Percentiles rank a stretch among this genome's conserved stretches.
These are phyloP conservation scores for Characodon lateralis DNA, from an alignment of 2,797 vertebrate genomes.

Conservation along the genomic window DNA sequence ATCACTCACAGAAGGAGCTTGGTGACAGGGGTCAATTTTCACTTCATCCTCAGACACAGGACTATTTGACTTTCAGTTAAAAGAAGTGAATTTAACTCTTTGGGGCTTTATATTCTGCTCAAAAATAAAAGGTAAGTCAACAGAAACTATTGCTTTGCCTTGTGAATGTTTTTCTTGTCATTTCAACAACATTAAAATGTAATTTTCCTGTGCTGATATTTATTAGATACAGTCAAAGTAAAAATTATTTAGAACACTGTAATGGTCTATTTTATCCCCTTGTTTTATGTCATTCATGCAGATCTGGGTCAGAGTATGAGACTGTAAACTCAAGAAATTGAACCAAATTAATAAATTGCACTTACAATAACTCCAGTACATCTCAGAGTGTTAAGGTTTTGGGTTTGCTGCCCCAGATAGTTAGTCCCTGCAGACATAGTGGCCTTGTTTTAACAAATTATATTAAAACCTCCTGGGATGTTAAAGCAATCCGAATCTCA, in stretches of 20 bases:
- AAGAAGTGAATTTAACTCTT: constrained; percentile 11
- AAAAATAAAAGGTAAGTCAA: constrained; percentile 59
- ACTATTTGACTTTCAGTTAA: constrained; percentile 13
- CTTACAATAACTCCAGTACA: constrained; percentile 40
- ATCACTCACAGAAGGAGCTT: constrained; percentile 27
- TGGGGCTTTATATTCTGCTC: constrained; percentile 2
- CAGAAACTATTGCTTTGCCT: background rate
- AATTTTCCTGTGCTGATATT: background rate
- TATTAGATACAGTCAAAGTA: background rate
- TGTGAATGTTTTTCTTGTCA: background rate
- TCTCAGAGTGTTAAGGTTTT: constrained; percentile 44
- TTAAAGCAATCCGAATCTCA: constrained; percentile 13
- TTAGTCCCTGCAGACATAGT: constrained; percentile 56
- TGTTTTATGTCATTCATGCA: background rate
- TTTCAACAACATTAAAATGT: background rate
- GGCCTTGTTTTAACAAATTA: constrained; percentile 78
- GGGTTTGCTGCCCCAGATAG: constrained; percentile 66
- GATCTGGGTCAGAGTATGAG: background rate
- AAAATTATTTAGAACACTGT: background rate
- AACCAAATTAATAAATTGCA: constrained; percentile 12
- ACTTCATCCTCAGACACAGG: constrained; percentile 4
- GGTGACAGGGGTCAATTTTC: constrained; percentile 28
- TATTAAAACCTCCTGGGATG: constrained; percentile 48
- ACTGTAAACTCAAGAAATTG: constrained; percentile 11
- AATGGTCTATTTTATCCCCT: background rate